Base-by-base conservation (phyloP, 2,113 vertebrate species). In the Muntiacus reevesi region DNA sequence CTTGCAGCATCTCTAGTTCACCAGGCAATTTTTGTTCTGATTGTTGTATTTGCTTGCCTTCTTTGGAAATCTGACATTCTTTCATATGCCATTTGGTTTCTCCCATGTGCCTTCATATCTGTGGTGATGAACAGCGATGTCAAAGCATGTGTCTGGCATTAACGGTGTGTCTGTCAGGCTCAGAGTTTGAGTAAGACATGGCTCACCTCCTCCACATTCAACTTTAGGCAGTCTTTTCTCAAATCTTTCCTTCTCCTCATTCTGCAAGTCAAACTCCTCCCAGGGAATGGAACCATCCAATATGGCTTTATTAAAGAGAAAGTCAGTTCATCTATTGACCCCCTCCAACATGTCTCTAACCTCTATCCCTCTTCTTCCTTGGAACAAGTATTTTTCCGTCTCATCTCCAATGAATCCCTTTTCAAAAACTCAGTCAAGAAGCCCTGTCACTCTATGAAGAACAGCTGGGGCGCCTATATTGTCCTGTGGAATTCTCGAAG, bases 401-500 rank as follows among this genome's bases (percentile, higher is more conserved):
- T 87, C n/a, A 10, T 55, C 19, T 81, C 28, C 52, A 91, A 5
- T 10, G n/a, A 81, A 50, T 28, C 16, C 45, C 36, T 43, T 81
- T 54, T 59, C 43, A 36, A 55, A 15, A 90, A 47, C 40, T 23
- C 40, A 40, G 40, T 40, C 40, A 40, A 0, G 99, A 99, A 98
- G 99, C 99, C 82, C 99, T 99, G 98, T 99, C 98, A 67, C 99
- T 99, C 96, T 99, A 99, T 94, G 99, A 99, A 99, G 99, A 99
- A 95, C 99, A 99, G 98, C 99, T 99, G 87, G 99, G 99, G 96
- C 99, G 98, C 97, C 99, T 99, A 96, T 99, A 99, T 62, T 99
- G 99, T 99, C 99, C 99, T 62, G 99, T 99, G 99, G 99, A 99
- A 95, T 99, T 99, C 97, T 99, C 99, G 84, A 99, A 99, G 99